These are phyloP conservation scores for Parasteatoda lunata DNA, from an alignment of 2,888 invertebrate genomes.

Conservation along the genomic window DNA sequence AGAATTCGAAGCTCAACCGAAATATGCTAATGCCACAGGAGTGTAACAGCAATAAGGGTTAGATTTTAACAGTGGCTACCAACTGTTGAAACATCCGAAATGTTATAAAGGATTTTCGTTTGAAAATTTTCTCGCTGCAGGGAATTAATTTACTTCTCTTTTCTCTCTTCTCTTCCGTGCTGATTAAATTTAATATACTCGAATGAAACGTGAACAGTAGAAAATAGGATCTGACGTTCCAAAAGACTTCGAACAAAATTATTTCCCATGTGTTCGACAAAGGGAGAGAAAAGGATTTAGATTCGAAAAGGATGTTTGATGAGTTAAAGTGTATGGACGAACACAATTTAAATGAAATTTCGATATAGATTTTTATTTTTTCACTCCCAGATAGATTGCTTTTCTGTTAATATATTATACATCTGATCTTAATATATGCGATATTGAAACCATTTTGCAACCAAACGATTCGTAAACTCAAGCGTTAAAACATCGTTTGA, in stretches of 20 bases:
- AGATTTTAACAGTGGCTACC: slow-evolving; percentile 1
- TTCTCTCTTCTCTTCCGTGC: slow-evolving; percentile 5
- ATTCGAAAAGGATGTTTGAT: background rate
- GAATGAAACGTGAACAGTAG: slow-evolving; percentile 3
- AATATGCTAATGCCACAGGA: slow-evolving; percentile 40
- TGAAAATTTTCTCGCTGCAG: slow-evolving; percentile 17
- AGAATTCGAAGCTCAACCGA: background rate
- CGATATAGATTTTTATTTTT: too few relatives aligned
- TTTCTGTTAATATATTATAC: too few relatives aligned
- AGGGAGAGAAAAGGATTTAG: background rate
- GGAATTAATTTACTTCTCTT: slow-evolving; percentile 38
- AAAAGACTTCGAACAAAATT: background rate
- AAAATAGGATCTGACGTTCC: background rate
- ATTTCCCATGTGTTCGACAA: background rate
- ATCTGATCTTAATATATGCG: too few relatives aligned
- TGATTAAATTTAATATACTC: slow-evolving; percentile 42
- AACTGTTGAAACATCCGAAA: slow-evolving; percentile 17
- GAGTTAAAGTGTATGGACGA: background rate
- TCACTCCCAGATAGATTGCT: too few relatives aligned
- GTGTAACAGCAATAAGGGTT: slow-evolving; percentile 31
- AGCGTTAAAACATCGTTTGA: too few relatives aligned
- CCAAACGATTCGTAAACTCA: too few relatives aligned
- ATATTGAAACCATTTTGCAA: too few relatives aligned
- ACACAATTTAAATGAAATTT: too few relatives aligned
- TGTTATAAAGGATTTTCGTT: slow-evolving; percentile 27